These are phyloP conservation scores for Campylomormyrus tamandua DNA, from an alignment of 2,113 vertebrate genomes.

Conservation along the genomic window DNA sequence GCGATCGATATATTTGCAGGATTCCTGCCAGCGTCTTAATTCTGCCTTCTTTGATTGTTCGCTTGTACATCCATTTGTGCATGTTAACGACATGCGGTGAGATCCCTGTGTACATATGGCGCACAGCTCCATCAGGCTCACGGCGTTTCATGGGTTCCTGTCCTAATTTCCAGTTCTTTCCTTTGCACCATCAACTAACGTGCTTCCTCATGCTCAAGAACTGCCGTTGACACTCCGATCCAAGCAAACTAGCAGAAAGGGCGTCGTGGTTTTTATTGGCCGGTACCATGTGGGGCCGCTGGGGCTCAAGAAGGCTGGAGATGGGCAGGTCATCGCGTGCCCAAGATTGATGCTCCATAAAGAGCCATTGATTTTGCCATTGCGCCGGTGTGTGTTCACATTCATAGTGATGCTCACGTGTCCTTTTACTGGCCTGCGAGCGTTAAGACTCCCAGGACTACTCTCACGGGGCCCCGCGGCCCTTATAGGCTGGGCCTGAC, in stretches of 20 bases:
- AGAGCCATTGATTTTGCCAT: slow-evolving; percentile 70
- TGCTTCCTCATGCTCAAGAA: slow-evolving; percentile 32
- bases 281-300: not conserved
- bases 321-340: slow-evolving; percentile 51
- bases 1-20: slow-evolving; percentile 60
- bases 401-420: slow-evolving; percentile 68
- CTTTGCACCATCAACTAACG: not conserved
- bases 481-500: slow-evolving; percentile 45
- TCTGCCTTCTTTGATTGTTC: slow-evolving; percentile 55
- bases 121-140: slow-evolving; percentile 30
- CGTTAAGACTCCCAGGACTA: slow-evolving; percentile 56
- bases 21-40: slow-evolving; percentile 59
- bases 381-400: slow-evolving; percentile 65
- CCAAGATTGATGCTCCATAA: slow-evolving; percentile 68
- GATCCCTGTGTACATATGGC: slow-evolving; percentile 43
- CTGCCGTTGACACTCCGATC: not conserved
- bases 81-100: slow-evolving; percentile 46
- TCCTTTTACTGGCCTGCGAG: slow-evolving; percentile 59
- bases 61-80: slow-evolving; percentile 45
- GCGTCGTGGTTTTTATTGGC: slow-evolving; percentile 39
- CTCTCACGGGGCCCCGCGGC: slow-evolving; percentile 47
- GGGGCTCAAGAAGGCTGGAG: slow-evolving; percentile 36
- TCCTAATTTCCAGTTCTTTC: slow-evolving; percentile 36
- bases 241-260: slow-evolving; percentile 42
- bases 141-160: not conserved